Evolutionary conservation across 2,888 invertebrate species (phyloP).

Genomic region (Peribatodes rhomboidaria): DNA sequence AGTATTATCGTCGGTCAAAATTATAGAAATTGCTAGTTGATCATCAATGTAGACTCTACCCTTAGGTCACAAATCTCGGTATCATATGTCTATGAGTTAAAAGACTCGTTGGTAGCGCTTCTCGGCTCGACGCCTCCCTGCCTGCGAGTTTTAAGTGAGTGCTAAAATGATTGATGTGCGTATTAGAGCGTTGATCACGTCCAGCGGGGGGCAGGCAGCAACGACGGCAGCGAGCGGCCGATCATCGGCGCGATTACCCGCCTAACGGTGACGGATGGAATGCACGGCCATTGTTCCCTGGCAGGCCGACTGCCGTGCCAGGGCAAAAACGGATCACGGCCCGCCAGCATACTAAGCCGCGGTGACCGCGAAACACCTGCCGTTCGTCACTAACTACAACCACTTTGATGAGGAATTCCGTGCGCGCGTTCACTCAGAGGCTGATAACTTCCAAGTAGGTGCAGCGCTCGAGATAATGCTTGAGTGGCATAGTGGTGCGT

Average conservation of each 20-base stretch:
- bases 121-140: neutral
- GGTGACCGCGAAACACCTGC: constrained; percentile 63
- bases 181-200: constrained; percentile 27
- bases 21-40: neutral
- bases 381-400: constrained; percentile 43
- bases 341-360: constrained; percentile 68
- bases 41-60: neutral
- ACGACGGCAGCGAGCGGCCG: constrained; percentile 50
- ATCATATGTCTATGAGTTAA: neutral
- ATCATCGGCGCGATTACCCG: constrained; percentile 72
- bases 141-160: constrained; percentile 13
- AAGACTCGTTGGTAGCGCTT: neutral
- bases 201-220: constrained; percentile 14
- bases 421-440: constrained; percentile 14
- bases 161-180: constrained; percentile 35
- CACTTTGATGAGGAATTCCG: constrained; percentile 45
- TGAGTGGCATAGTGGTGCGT: constrained; percentile 3
- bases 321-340: constrained; percentile 74
- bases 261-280: constrained; percentile 81
- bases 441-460: constrained; percentile 16
- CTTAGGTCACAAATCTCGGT: neutral
- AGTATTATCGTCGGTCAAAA: neutral
- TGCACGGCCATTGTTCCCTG: constrained; percentile 79
- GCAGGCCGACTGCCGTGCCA: constrained; percentile 40
- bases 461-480: constrained; percentile 18